phyloP scores from a whole-genome alignment of 2,888 invertebrate species.

The Plebejus argus region DNA sequence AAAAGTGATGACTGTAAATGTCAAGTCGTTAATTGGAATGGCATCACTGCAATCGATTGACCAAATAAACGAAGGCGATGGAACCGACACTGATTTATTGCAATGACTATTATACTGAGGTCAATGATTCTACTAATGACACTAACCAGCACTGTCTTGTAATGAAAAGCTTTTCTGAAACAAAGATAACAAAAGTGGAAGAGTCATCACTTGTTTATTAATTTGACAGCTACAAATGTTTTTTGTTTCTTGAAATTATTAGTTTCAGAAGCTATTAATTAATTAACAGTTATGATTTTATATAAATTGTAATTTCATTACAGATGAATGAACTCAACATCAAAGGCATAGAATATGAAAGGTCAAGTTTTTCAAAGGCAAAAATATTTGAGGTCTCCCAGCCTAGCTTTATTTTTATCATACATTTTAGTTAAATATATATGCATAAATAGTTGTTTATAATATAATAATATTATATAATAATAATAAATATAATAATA shows the following conservation, averaged over 20 bases:
- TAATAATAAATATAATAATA: too few relatives aligned
- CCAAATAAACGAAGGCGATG: background rate
- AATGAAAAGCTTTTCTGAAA: background rate
- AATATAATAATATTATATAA: too few relatives aligned
- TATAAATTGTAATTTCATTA: too few relatives aligned
- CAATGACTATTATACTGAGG: background rate
- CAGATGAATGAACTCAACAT: too few relatives aligned
- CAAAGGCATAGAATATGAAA: too few relatives aligned
- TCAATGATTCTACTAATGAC: background rate
- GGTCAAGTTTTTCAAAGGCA: too few relatives aligned
- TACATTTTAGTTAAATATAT: too few relatives aligned
- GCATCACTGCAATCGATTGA: background rate
- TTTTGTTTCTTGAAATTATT: background rate
- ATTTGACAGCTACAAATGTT: background rate
- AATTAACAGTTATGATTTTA: background rate
- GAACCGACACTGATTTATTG: conserved; percentile 15
- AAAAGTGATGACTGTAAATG: background rate
- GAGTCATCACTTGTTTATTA: background rate
- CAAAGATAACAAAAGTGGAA: conserved; percentile 3
- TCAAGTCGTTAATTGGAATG: conserved; percentile 3
- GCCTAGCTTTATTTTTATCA: too few relatives aligned
- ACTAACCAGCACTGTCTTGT: background rate
- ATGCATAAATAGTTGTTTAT: too few relatives aligned
- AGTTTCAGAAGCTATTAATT: background rate
- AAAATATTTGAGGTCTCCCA: too few relatives aligned